Base-by-base conservation (phyloP, 2,888 invertebrate species). In the Lutraria lutraria region DNA sequence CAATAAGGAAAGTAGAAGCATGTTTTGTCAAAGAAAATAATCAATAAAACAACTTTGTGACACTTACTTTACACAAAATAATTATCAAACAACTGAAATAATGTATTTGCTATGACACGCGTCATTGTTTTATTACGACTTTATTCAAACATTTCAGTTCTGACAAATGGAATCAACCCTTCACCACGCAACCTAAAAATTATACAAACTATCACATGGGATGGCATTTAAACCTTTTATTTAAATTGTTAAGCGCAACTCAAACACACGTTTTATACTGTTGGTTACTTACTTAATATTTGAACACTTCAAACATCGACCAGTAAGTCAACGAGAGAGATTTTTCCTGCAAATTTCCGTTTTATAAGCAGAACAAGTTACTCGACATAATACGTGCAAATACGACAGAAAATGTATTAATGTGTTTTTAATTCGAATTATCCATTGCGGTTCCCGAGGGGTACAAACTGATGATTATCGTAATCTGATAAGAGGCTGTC, bases 391-490 rank as follows among this genome's bases (percentile, higher is more conserved):
- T 68, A 25, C 8, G 63, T 68, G 25, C 63, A 68, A 68, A 68
- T 68, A 68, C 12, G 25, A 68, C 63, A 34, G 76, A 31, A 34
- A 34, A 6, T 31, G 15, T 19, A 34, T 16, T 76, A 76, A 76
- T 76, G 76, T 76, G 34, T 76, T 76, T 76, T 76, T 76, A 34
- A 76, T 76, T 76, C 19, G 76, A 31, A 34, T 76, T 76, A 76
- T 76, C 76, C 31, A 76, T 31, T 25, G 76, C 31, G 76, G 15
- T 25, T 76, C 76, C 76, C 25, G 76, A 76, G 76, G 76, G 34
- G 6, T 10, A 34, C 31, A 76, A 76, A 31, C 34, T 34, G 31
- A 31, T 76, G 76, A 76, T 76, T 76, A 76, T 76, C 31, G 29
- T 76, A 34, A 76, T 76, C 15, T 76, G 34, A 76, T 34, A 16